phyloP scores from a whole-genome alignment of 2,113 vertebrate species.

The Dunckerocampus dactyliophorus region DNA sequence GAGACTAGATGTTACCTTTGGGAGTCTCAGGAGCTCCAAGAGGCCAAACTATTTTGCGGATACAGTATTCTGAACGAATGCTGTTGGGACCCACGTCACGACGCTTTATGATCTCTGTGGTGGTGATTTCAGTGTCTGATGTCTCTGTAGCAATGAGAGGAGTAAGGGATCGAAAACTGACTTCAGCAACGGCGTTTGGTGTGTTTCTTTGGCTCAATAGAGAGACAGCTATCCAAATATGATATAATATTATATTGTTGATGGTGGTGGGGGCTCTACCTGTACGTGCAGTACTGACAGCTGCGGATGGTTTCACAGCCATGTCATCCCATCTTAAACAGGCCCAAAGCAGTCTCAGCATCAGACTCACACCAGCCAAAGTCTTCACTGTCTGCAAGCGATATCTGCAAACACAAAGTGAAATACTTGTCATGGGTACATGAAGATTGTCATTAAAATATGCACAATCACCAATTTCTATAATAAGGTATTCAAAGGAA shows the following conservation, averaged over 20 bases:
- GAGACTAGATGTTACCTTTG: conserved; percentile 76
- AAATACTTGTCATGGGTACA: neutral
- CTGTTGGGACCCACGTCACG: conserved; percentile 94
- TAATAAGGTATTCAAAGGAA: neutral
- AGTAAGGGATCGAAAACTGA: conserved; percentile 46
- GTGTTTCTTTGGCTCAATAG: neutral
- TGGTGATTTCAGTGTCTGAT: conserved; percentile 95
- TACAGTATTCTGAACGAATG: conserved; percentile 96
- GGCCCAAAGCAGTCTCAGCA: conserved; percentile 93
- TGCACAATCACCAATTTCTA: neutral
- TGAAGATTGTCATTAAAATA: no score
- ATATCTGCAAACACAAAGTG: conserved; percentile 73
- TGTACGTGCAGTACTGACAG: conserved; percentile 90
- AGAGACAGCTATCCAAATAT: no score
- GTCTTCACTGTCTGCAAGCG: conserved; percentile 95
- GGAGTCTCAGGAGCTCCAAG: conserved; percentile 96
- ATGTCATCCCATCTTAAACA: conserved; percentile 97
- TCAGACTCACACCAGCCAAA: conserved; percentile 92
- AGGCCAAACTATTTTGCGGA: conserved; percentile 97
- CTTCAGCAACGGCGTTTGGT: neutral
- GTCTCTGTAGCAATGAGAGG: conserved; percentile 83
- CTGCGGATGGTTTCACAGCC: conserved; percentile 93
- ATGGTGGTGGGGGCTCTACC: conserved; percentile 66
- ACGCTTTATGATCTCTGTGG: conserved; percentile 97
- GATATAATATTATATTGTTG: no score